A percentile compares a stretch with the other conserved stretches of the same genome.
Conservation (phyloP, 2,888 invertebrate genomes). For the Tridacna crocea region DNA sequence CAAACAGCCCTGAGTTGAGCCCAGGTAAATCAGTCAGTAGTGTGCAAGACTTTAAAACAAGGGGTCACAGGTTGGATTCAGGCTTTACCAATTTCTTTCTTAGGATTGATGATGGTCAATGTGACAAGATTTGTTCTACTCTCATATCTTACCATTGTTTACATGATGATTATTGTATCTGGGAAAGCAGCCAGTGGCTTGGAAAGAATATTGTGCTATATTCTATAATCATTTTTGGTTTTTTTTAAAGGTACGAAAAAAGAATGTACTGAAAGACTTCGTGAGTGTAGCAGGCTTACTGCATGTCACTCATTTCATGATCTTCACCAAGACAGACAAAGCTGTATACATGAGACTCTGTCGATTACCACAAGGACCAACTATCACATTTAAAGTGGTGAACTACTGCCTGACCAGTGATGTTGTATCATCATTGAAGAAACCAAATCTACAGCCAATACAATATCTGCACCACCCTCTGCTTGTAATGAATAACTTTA, state of each 20-base stretch:
- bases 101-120: too few species aligned
- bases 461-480: slow-evolving; percentile 95
- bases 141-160: too few species aligned
- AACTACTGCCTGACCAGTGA: slow-evolving; percentile 93
- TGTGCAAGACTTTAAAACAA: too few species aligned
- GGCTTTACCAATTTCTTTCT: too few species aligned
- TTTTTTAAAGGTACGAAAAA: slow-evolving; percentile 90
- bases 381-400: slow-evolving; percentile 92
- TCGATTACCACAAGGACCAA: slow-evolving; percentile 95
- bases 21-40: too few species aligned
- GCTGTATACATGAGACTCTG: slow-evolving; percentile 91
- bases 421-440: slow-evolving; percentile 93
- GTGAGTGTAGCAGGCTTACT: slow-evolving; percentile 94
- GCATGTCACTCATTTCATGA: slow-evolving; percentile 96
- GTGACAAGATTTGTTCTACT: too few species aligned
- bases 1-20: too few species aligned
- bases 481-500: slow-evolving; percentile 90
- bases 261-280: slow-evolving; percentile 98
- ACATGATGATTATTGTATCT: too few species aligned
- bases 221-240: not conserved
- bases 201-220: too few species aligned
- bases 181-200: too few species aligned
- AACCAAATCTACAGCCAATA: slow-evolving; percentile 87
- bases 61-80: too few species aligned
- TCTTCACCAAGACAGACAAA: slow-evolving; percentile 93